Conservation (phyloP, 92 coral and sea anemone species). For the Hydrozoanthus gracilis region DNA sequence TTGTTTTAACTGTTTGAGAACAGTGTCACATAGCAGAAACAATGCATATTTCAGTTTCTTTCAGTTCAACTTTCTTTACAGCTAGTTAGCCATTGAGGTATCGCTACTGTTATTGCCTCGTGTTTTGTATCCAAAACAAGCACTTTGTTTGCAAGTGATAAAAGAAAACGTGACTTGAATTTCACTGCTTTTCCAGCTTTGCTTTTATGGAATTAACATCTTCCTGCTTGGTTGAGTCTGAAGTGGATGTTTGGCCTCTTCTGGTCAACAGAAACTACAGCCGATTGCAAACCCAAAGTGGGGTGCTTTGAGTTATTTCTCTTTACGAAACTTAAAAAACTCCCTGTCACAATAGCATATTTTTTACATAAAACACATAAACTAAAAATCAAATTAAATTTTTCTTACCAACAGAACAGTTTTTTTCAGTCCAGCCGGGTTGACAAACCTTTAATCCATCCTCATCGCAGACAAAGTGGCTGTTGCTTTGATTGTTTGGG, state of each 20-base stretch:
- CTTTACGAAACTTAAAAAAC: neutral
- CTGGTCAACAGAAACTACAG: neutral
- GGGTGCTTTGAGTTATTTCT: neutral
- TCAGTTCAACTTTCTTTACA: too few relatives aligned
- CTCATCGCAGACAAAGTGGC: slow-evolving; percentile 28
- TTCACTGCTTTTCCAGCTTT: neutral
- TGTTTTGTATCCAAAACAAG: neutral
- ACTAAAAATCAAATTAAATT: neutral
- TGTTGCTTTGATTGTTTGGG: slow-evolving; percentile 32
- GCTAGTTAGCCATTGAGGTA: too few relatives aligned
- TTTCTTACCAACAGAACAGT: slow-evolving; percentile 27
- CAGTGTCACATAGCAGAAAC: too few relatives aligned
- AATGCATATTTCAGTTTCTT: too few relatives aligned
- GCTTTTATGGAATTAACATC: neutral
- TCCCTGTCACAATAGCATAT: neutral
- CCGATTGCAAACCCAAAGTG: neutral
- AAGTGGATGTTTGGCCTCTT: too few relatives aligned
- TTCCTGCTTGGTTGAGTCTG: neutral
- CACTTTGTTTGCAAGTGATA: neutral
- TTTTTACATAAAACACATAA: neutral
- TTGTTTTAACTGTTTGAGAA: too few relatives aligned
- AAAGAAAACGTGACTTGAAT: neutral
- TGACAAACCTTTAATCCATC: slow-evolving; percentile 25
- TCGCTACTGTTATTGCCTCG: too few relatives aligned
- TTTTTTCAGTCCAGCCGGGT: slow-evolving; percentile 37